Evolutionary conservation across 2,888 invertebrate species (phyloP).

Genomic region (Homarus gammarus): DNA sequence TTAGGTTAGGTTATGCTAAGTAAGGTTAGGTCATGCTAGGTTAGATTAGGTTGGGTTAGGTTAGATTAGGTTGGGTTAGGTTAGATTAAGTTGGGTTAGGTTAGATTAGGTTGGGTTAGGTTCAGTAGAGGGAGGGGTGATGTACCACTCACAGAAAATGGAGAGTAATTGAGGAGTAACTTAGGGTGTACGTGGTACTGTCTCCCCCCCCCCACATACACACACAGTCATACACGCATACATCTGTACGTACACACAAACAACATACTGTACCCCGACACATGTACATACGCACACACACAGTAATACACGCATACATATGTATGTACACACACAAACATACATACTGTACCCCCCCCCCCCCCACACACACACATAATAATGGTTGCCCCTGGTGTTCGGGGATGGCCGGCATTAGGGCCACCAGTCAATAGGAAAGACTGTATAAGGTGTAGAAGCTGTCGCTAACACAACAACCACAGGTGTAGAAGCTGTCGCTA

Average conservation of each 20-base stretch:
- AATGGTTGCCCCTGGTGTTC: too few relatives aligned
- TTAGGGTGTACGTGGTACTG: not conserved
- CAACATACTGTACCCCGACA: not conserved
- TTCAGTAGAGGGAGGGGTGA: not conserved
- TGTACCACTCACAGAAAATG: not conserved
- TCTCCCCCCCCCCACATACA: not conserved
- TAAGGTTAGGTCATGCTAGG: too few relatives aligned
- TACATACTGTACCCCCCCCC: too few relatives aligned
- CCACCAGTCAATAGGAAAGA: too few relatives aligned
- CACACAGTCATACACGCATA: not conserved
- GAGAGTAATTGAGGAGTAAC: not conserved
- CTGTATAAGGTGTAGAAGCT: too few relatives aligned
- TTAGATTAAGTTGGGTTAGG: not conserved
- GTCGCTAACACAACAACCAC: too few relatives aligned
- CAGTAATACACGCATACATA: not conserved
- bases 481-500: too few relatives aligned
- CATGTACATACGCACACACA: conserved; percentile 1
- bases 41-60: too few relatives aligned
- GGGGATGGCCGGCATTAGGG: too few relatives aligned
- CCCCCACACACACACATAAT: too few relatives aligned
- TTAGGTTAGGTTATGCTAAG: too few relatives aligned
- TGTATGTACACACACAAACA: not conserved
- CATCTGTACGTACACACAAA: not conserved
- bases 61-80: not conserved
- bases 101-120: not conserved